These are phyloP conservation scores for Rapana venosa DNA, from an alignment of 2,888 invertebrate species.

Conservation along the genomic window DNA sequence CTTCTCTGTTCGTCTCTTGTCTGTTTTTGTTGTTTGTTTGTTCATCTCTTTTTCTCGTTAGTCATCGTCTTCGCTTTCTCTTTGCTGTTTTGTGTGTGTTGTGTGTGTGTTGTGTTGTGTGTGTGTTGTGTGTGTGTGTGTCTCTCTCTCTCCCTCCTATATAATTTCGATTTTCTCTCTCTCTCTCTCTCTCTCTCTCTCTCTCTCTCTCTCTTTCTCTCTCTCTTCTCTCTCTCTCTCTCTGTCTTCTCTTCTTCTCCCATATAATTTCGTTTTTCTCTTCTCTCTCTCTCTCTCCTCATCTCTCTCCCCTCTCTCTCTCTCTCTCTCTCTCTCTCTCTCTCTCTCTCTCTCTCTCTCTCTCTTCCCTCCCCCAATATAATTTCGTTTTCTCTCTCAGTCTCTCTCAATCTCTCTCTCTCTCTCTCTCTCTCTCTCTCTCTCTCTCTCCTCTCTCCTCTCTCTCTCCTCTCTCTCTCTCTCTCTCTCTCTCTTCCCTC, in stretches of 20 bases:
- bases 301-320: too few species aligned
- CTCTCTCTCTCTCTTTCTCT: conserved; percentile 14
- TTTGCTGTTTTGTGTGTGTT: not conserved
- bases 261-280: too few species aligned
- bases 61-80: too few species aligned
- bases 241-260: conserved; percentile 13
- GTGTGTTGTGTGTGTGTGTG: not conserved
- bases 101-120: not conserved
- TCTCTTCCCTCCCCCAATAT: too few species aligned
- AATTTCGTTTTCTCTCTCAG: not conserved
- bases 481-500: too few species aligned
- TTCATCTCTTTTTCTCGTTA: too few species aligned
- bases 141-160: not conserved
- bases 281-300: too few species aligned
- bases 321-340: too few species aligned
- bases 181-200: not conserved
- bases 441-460: not conserved
- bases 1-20: too few species aligned
- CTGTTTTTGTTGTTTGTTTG: too few species aligned
- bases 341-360: too few species aligned
- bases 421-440: conserved; percentile 12
- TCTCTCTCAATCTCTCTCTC: not conserved
- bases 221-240: conserved; percentile 5
- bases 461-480: too few species aligned
- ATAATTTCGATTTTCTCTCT: not conserved